Conservation (phyloP, 2,797 vertebrate genomes). For the Girardinus metallicus region DNA sequence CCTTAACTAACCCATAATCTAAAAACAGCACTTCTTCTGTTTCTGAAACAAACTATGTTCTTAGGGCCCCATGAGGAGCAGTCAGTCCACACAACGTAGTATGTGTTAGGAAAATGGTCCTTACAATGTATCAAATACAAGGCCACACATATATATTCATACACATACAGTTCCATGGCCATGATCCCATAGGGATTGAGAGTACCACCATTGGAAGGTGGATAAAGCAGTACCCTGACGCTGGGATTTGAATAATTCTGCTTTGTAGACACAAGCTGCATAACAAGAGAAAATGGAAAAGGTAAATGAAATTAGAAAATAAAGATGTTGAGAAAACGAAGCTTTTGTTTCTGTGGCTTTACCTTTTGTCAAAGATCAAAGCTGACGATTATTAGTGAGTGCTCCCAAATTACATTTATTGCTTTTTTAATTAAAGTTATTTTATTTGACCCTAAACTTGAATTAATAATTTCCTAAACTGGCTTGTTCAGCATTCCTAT, state of each 20-base stretch:
- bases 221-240: slow-evolving; percentile 52
- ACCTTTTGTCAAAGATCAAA: slow-evolving; percentile 6
- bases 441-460: background rate
- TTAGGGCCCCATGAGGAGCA: no score
- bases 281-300: slow-evolving; percentile 62
- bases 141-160: background rate
- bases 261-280: slow-evolving; percentile 66
- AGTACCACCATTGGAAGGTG: slow-evolving; percentile 52
- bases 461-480: background rate
- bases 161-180: slow-evolving; percentile 7
- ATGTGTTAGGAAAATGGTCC: no score
- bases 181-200: slow-evolving; percentile 59
- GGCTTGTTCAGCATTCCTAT: background rate
- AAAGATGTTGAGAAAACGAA: slow-evolving; percentile 3
- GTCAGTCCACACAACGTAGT: no score
- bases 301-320: slow-evolving; percentile 13
- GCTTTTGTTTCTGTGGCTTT: slow-evolving; percentile 8
- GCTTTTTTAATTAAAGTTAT: background rate
- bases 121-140: no score
- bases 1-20: no score
- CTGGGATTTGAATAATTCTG: slow-evolving; percentile 81
- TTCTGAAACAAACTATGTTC: no score
- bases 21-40: no score
- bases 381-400: background rate
- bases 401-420: background rate